Evolutionary conservation across 2,113 vertebrate genomes (phyloP), one percentile per base, ranked within the genome.

Genomic region (Limnothrissa miodon): DNA sequence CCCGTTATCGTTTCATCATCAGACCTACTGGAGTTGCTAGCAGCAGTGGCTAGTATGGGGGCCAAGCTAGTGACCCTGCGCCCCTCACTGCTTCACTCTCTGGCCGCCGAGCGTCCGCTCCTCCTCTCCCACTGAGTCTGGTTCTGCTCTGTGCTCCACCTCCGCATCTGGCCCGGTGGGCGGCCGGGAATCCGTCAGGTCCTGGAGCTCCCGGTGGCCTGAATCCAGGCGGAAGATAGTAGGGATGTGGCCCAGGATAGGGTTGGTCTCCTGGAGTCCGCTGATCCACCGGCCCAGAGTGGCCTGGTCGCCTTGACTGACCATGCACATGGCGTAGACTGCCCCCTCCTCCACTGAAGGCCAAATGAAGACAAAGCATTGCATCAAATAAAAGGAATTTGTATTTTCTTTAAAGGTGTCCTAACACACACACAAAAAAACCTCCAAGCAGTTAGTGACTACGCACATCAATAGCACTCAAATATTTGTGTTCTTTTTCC

Each of bases 241-340:
- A 0, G 96, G 95, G 5, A 95, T 92, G 8, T 21, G 89, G 11
- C 93, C 94, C 85, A 98, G 90, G 8, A 95, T 78, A 2, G 96
- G 96, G 85, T 97, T 97, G 80, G 89, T 92, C 85, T 95, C 89
- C 89, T 98, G 96, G 53, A 98, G 94, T 42, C 95, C 94, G 0
- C 94, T 92, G 86, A 98, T 95, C 97, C 97, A 98, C 85, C 92
- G 94, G 82, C 93, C 94, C 78, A 98, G 91, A 0, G 95, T 95
- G 7, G 84, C 91, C 87, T 96, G 95, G 85, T 97, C 95, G 5
- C 95, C 94, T 0, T 90, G 93, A 9, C 93, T 90, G 0, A 90
- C 92, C 94, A 98, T 95, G 82, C 97, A 98, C 89, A 98, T 95
- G 78, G 96, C 97, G 1, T 95, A 98, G 59, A 98, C 83, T 0